Evolutionary conservation across 2,113 vertebrate species (phyloP).

Genomic region (mouse (Mus musculus)): DNA sequence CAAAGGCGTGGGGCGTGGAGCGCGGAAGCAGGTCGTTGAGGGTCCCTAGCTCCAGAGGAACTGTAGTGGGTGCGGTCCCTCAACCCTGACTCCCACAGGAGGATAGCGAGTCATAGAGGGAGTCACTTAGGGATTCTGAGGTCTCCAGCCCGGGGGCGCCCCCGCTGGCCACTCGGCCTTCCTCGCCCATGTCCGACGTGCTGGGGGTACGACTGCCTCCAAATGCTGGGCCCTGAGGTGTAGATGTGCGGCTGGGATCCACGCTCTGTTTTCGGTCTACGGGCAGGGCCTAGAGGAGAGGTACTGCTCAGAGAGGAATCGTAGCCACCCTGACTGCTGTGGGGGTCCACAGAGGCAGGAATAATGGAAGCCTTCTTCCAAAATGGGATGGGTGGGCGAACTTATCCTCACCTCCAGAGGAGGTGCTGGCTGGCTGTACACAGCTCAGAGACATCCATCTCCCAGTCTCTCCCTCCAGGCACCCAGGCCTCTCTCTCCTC

Average conservation of each 20-base stretch:
- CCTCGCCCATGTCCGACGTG: conserved; percentile 93
- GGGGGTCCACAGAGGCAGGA: not conserved
- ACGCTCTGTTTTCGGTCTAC: conserved; percentile 70
- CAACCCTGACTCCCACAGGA: conserved; percentile 97
- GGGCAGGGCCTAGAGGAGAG: conserved; percentile 66
- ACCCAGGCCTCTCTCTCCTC: not conserved
- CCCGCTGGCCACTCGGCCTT: conserved; percentile 90
- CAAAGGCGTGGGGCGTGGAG: not conserved
- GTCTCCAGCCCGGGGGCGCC: conserved; percentile 93
- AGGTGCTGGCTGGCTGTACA: too few relatives aligned
- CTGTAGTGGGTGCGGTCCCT: conserved; percentile 28
- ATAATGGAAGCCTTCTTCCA: not conserved
- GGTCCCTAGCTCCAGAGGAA: not conserved
- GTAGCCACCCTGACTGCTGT: not conserved
- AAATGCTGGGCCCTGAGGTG: conserved; percentile 61
- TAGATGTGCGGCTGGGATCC: conserved; percentile 65
- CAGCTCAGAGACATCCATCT: not conserved
- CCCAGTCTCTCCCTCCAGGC: not conserved
- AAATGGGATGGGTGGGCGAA: not conserved
- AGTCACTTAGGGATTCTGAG: conserved; percentile 96
- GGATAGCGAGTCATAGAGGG: conserved; percentile 96
- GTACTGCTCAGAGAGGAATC: not conserved
- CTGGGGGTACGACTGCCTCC: conserved; percentile 85
- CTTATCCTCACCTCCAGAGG: not conserved
- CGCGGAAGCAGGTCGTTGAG: not conserved